phyloP scores from a whole-genome alignment of 2,888 invertebrate species.

The Euclidia mi region DNA sequence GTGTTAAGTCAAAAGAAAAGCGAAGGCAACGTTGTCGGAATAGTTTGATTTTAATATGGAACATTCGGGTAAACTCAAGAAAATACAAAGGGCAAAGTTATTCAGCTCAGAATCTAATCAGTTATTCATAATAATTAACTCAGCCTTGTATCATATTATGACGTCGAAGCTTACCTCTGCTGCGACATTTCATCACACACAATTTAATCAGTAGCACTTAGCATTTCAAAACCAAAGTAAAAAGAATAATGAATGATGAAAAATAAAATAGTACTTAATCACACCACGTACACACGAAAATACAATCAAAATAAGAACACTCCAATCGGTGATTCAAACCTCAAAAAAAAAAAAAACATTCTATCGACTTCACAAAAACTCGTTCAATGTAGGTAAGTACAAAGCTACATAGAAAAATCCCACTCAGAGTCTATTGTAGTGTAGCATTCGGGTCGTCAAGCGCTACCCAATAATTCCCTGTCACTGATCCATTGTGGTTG shows the following conservation, averaged over 20 bases:
- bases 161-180: no score
- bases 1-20: no score
- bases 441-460: slow-evolving; percentile 45
- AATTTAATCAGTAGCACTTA: no score
- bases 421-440: slow-evolving; percentile 46
- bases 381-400: slow-evolving; percentile 11
- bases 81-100: no score
- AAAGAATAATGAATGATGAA: no score
- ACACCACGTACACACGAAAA: background rate
- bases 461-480: slow-evolving; percentile 60
- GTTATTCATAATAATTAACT: no score
- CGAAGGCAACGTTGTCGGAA: no score
- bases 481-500: slow-evolving; percentile 56
- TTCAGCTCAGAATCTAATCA: no score
- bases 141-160: no score
- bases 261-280: background rate
- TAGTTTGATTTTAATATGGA: no score
- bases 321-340: background rate
- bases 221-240: background rate
- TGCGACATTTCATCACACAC: no score
- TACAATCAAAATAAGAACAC: background rate
- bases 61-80: no score
- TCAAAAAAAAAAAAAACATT: background rate
- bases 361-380: slow-evolving; percentile 13
- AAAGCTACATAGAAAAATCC: slow-evolving; percentile 34